These are phyloP conservation scores for Bilobella aurantiaca DNA, from an alignment of 1,140 invertebrate genomes.

Conservation along the genomic window DNA sequence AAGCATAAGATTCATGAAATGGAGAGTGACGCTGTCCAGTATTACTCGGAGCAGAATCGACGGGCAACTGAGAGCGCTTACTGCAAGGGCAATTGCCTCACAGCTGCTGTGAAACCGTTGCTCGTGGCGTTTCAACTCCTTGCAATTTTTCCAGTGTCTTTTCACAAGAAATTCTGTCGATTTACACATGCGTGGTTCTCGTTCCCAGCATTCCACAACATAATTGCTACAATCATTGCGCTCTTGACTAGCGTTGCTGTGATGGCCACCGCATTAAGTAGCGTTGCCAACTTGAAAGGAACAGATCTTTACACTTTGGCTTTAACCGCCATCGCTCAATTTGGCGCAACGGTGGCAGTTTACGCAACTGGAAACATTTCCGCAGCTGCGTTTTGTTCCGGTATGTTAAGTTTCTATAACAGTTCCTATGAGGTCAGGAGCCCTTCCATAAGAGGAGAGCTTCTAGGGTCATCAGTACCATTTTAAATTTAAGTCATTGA, in stretches of 20 bases:
- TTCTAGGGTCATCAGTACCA: no score
- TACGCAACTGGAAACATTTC: not conserved
- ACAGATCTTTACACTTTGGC: not conserved
- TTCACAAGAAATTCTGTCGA: not conserved
- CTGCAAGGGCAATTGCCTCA: not conserved
- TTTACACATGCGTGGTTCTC: not conserved
- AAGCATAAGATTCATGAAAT: no score
- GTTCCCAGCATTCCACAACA: not conserved
- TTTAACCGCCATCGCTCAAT: not conserved
- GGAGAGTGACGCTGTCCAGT: no score
- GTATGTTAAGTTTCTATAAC: not conserved
- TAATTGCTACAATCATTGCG: not conserved
- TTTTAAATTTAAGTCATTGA: no score
- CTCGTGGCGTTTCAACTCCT: not conserved
- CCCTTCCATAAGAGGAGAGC: no score
- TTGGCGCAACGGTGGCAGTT: not conserved
- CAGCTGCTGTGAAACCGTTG: not conserved
- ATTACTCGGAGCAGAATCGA: no score
- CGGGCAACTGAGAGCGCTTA: no score
- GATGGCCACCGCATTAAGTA: not conserved
- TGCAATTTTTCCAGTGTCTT: not conserved
- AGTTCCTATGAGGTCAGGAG: not conserved
- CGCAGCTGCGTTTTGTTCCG: not conserved
- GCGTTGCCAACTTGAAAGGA: not conserved
- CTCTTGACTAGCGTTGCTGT: not conserved